Evolutionary conservation across 2,797 vertebrate genomes (phyloP).

Genomic region (Bryconaethiops microstoma): DNA sequence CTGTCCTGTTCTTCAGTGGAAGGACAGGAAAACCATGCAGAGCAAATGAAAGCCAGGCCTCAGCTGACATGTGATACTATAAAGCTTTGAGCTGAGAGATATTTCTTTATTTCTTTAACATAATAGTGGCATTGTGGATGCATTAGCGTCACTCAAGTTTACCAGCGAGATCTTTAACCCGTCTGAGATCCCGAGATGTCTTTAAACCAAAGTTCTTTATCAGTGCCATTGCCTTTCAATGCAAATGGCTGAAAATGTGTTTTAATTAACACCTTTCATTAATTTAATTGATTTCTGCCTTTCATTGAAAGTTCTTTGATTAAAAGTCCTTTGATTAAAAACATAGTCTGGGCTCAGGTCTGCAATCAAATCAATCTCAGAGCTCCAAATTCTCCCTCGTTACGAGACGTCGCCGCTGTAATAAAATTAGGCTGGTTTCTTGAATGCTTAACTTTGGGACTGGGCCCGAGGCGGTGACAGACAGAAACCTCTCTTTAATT

Average conservation of each 20-base stretch:
- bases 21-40: neutral
- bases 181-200: neutral
- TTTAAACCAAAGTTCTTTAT: conserved; percentile 4
- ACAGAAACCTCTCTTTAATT: conserved; percentile 74
- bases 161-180: neutral
- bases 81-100: neutral
- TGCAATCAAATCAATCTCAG: neutral
- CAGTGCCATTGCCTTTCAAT: neutral
- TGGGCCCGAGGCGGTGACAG: conserved; percentile 67
- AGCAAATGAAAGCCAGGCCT: neutral
- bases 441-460: conserved; percentile 21
- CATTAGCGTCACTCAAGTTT: neutral
- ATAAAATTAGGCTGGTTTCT: conserved; percentile 3
- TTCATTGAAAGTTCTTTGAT: conserved; percentile 6
- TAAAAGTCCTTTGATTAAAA: conserved; percentile 14
- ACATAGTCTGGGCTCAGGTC: conserved; percentile 13
- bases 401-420: conserved; percentile 6
- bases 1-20: too few relatives aligned
- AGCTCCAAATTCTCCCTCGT: neutral
- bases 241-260: neutral
- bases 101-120: conserved; percentile 1
- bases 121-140: neutral
- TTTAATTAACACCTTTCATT: conserved; percentile 9
- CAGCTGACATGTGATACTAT: neutral
- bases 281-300: conserved; percentile 8